Evolutionary conservation across 1,140 invertebrate genomes (phyloP).

Genomic region (Streblospio benedicti): DNA sequence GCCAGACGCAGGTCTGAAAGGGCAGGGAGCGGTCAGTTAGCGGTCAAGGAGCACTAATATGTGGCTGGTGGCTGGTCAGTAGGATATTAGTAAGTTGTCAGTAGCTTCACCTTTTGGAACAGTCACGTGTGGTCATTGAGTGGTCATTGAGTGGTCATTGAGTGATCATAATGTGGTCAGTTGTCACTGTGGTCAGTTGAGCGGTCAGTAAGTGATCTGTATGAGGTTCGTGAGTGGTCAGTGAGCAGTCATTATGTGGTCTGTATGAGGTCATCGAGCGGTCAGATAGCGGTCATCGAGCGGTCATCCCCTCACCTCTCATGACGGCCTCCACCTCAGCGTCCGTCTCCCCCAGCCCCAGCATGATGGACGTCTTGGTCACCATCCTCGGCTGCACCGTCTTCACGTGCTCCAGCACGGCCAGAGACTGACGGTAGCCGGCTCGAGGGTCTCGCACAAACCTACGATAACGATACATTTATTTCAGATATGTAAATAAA

Average conservation of each 20-base stretch:
- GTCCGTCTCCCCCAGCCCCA: constrained; percentile 92
- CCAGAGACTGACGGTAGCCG: constrained; percentile 71
- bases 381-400: constrained; percentile 66
- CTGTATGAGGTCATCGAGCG: no score
- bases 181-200: no score
- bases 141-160: no score
- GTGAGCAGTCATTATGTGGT: no score
- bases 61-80: not conserved
- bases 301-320: constrained; percentile 59
- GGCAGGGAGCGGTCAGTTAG: not conserved
- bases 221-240: no score
- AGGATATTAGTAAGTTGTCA: not conserved
- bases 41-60: not conserved
- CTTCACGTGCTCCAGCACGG: constrained; percentile 71
- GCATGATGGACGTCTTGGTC: constrained; percentile 98
- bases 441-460: constrained; percentile 83
- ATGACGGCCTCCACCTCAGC: constrained; percentile 78
- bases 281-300: no score
- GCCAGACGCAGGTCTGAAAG: constrained; percentile 62
- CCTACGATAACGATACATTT: no score
- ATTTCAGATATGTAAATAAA: no score
- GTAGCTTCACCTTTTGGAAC: no score
- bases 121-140: no score
- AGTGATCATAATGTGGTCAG: no score
- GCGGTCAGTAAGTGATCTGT: no score